These are phyloP conservation scores for Garra rufa DNA, from an alignment of 2,113 vertebrate species.

Conservation along the genomic window DNA sequence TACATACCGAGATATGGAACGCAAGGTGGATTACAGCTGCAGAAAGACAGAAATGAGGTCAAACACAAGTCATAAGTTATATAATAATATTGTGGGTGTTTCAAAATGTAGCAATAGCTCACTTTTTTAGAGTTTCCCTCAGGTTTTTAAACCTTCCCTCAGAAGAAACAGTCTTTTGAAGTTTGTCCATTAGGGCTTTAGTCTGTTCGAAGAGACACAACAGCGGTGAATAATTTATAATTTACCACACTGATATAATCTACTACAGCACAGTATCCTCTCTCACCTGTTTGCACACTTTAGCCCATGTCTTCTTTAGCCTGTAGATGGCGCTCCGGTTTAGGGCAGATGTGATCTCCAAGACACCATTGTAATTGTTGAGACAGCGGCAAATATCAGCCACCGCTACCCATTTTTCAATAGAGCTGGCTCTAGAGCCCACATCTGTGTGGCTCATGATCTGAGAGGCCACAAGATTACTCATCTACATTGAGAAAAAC, in stretches of 20 bases:
- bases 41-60: conserved; percentile 4
- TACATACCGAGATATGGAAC: conserved; percentile 99
- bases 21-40: conserved; percentile 94
- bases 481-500: conserved; percentile 83
- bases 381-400: conserved; percentile 96
- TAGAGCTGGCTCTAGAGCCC: conserved; percentile 88
- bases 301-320: conserved; percentile 98
- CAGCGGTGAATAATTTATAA: not conserved
- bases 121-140: conserved; percentile 99
- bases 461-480: conserved; percentile 97
- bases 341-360: conserved; percentile 97
- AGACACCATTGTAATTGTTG: conserved; percentile 95
- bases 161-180: conserved; percentile 97
- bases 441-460: conserved; percentile 95
- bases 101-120: conserved; percentile 56
- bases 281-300: conserved; percentile 94
- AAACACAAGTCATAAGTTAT: not conserved
- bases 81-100: not conserved
- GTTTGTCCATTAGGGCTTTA: conserved; percentile 97
- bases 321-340: conserved; percentile 98
- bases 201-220: conserved; percentile 74
- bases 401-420: conserved; percentile 98
- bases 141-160: conserved; percentile 99
- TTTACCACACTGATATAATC: not conserved
- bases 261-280: not conserved